A percentile compares a stretch with the other conserved stretches of the same genome.
Evolutionary conservation across 2,113 vertebrate species (phyloP).

Genomic region (Oceanodroma tethys): DNA sequence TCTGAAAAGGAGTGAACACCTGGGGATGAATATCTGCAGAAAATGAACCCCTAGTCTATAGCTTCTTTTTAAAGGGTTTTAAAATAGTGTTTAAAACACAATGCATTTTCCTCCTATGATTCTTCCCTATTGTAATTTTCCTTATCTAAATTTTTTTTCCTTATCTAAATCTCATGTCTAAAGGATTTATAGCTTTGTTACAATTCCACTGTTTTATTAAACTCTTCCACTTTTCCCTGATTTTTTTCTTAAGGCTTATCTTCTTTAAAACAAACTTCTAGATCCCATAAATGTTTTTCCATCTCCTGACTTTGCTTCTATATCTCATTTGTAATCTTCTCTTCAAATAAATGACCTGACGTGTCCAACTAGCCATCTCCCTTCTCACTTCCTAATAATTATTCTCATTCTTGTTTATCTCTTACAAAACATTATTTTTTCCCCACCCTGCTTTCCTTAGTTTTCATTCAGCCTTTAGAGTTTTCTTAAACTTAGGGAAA

Average conservation of each 20-base stretch:
- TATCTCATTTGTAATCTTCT: not conserved
- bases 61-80: not conserved
- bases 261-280: not conserved
- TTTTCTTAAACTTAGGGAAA: not conserved
- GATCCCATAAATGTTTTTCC: not conserved
- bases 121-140: not conserved
- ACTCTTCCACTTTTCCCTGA: not conserved
- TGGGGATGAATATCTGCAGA: not conserved
- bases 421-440: not conserved
- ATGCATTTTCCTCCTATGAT: not conserved
- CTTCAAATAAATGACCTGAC: not conserved
- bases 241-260: not conserved
- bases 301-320: not conserved
- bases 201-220: not conserved
- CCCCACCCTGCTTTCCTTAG: not conserved
- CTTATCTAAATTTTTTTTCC: not conserved
- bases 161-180: conserved; percentile 13
- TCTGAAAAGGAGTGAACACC: not conserved
- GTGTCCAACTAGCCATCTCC: not conserved
- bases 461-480: not conserved
- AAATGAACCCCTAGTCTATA: not conserved
- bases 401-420: not conserved
- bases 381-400: not conserved
- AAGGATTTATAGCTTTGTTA: conserved; percentile 30
- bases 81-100: not conserved